Conservation (phyloP, 37 sponge, comb jelly and placozoan species). For the Oopsacas minuta region DNA sequence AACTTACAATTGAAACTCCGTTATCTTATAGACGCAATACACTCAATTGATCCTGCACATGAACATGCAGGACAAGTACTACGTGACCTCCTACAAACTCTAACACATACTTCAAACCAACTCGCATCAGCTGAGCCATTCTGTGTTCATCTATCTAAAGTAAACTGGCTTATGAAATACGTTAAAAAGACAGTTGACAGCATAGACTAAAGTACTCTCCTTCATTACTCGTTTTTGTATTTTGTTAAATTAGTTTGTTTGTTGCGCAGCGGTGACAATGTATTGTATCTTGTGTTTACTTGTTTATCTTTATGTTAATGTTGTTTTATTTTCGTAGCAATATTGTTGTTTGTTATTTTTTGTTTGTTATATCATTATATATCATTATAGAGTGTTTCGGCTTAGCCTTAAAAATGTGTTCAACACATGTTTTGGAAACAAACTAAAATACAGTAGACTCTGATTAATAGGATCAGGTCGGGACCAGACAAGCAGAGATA, state of each 20-base stretch:
- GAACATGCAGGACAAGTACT: background rate
- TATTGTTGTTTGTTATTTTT: background rate
- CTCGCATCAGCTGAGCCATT: background rate
- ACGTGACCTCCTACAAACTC: background rate
- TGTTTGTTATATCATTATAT: no score
- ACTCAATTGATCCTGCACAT: background rate
- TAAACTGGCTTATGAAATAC: background rate
- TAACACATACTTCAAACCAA: constrained; percentile 15
- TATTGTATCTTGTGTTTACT: background rate
- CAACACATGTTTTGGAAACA: no score
- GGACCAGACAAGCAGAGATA: no score
- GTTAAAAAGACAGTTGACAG: constrained; percentile 13
- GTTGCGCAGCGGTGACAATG: no score
- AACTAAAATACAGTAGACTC: no score
- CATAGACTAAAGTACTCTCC: background rate
- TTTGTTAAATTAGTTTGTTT: no score
- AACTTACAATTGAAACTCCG: constrained; percentile 54
- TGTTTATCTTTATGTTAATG: background rate
- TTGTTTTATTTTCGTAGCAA: background rate
- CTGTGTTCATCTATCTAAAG: background rate
- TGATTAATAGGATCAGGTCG: no score
- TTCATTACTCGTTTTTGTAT: no score
- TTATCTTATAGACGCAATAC: background rate
- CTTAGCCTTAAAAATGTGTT: no score
- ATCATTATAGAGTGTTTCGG: no score